Conservation (phyloP, 2,797 vertebrate species). For the Erpetoichthys calabaricus region DNA sequence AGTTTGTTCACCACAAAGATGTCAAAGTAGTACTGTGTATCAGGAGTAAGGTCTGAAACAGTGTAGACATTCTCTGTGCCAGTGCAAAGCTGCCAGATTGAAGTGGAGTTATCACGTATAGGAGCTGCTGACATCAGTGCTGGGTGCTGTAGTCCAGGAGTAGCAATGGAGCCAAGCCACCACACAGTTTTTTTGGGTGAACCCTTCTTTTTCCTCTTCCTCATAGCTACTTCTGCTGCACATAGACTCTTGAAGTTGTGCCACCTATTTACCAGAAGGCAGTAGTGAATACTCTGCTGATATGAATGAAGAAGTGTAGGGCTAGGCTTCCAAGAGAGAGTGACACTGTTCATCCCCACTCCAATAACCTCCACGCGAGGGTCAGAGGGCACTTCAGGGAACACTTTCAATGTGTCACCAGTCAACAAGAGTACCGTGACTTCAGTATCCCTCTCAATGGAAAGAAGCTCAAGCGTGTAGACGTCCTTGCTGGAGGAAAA, state of each 20-base stretch:
- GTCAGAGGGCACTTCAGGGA: constrained; percentile 60
- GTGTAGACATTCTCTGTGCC: constrained; percentile 67
- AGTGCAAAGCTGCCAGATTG: constrained; percentile 56
- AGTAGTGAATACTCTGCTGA: constrained; percentile 55
- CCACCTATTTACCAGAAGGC: constrained; percentile 61
- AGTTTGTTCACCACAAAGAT: constrained; percentile 65
- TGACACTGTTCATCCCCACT: constrained; percentile 67
- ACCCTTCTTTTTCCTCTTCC: constrained; percentile 28
- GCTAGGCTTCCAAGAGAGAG: constrained; percentile 69
- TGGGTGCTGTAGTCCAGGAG: constrained; percentile 20
- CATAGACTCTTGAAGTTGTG: constrained; percentile 71
- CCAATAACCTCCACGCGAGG: constrained; percentile 56
- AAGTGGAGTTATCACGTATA: constrained; percentile 21
- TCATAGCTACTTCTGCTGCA: constrained; percentile 47
- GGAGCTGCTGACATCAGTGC: background rate
- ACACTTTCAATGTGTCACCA: constrained; percentile 38
- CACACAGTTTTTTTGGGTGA: constrained; percentile 27
- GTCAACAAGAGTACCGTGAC: constrained; percentile 56
- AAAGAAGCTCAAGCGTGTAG: constrained; percentile 63
- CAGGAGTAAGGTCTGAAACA: constrained; percentile 57
- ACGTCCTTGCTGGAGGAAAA: constrained; percentile 41
- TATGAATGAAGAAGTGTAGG: constrained; percentile 38
- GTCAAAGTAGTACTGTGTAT: constrained; percentile 71
- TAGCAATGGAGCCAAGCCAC: constrained; percentile 49
- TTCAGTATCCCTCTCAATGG: constrained; percentile 53